These are phyloP conservation scores for Phaenicophaeus curvirostris DNA, from an alignment of 2,797 vertebrate genomes.

Conservation along the genomic window DNA sequence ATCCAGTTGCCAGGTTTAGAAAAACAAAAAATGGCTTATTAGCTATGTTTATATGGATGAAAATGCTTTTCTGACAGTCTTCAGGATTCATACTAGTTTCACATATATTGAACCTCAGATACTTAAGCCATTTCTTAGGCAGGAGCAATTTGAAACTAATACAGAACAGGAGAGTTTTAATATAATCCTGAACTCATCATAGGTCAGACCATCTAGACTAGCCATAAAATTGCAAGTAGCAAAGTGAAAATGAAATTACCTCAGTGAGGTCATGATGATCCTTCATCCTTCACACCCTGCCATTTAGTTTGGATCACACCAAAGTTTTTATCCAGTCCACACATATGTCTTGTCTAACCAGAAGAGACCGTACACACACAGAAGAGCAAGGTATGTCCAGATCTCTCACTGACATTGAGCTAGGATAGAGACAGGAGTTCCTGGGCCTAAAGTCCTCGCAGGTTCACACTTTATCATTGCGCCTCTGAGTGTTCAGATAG, in stretches of 20 bases:
- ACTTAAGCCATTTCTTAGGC: neutral
- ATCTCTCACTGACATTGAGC: neutral
- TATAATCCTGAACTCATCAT: neutral
- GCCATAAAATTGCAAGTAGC: neutral
- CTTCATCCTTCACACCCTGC: neutral
- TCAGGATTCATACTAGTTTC: constrained; percentile 23
- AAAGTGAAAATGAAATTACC: neutral
- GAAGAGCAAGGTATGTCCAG: accelerated
- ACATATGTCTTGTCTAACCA: accelerated
- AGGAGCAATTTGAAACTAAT: neutral
- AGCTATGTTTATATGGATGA: constrained; percentile 13
- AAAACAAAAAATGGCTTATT: constrained; percentile 3
- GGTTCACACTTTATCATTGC: neutral
- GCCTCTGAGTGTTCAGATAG: accelerated
- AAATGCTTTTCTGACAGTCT: constrained; percentile 19
- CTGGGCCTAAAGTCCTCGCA: neutral
- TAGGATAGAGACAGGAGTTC: neutral
- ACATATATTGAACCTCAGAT: neutral
- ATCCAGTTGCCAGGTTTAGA: neutral
- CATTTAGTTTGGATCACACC: accelerated
- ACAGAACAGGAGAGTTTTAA: neutral
- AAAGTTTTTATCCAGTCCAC: neutral
- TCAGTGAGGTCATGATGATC: accelerated
- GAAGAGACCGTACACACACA: accelerated
- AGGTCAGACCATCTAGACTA: neutral